Percentiles rank a stretch among this genome's conserved stretches.
Conservation (phyloP, 2,797 vertebrate species). For the Mormyrops attenuatus region DNA sequence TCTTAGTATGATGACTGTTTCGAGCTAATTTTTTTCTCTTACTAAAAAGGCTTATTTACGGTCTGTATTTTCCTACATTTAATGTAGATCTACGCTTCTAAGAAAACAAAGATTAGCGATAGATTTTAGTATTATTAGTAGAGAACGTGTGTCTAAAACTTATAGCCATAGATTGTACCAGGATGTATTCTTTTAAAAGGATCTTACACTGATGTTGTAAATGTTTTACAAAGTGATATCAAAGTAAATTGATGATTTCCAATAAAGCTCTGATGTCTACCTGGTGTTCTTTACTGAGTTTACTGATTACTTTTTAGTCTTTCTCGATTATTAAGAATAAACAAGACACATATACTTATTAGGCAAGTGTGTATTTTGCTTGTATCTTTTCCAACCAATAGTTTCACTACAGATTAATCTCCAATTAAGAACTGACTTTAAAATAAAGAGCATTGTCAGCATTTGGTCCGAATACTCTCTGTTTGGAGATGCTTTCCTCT, state of each 20-base stretch:
- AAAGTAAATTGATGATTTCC: conserved; percentile 55
- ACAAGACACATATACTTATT: background rate
- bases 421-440: background rate
- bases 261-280: conserved; percentile 46
- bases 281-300: background rate
- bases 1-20: conserved; percentile 60
- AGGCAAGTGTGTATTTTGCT: background rate
- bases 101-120: conserved; percentile 22
- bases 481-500: background rate
- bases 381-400: background rate
- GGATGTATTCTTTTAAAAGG: conserved; percentile 55
- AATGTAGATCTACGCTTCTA: conserved; percentile 29
- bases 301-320: background rate
- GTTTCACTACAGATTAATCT: background rate
- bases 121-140: conserved; percentile 46
- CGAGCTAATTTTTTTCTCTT: conserved; percentile 46
- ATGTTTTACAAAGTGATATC: conserved; percentile 62
- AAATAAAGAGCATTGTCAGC: background rate
- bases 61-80: conserved; percentile 12
- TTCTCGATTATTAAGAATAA: background rate
- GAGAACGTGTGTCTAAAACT: conserved; percentile 41
- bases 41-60: background rate
- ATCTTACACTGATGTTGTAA: conserved; percentile 53
- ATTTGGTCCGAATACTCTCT: background rate
- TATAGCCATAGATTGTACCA: conserved; percentile 37